Evolutionary conservation across 2,888 invertebrate species (phyloP).

Genomic region (Acrocera orbiculus): DNA sequence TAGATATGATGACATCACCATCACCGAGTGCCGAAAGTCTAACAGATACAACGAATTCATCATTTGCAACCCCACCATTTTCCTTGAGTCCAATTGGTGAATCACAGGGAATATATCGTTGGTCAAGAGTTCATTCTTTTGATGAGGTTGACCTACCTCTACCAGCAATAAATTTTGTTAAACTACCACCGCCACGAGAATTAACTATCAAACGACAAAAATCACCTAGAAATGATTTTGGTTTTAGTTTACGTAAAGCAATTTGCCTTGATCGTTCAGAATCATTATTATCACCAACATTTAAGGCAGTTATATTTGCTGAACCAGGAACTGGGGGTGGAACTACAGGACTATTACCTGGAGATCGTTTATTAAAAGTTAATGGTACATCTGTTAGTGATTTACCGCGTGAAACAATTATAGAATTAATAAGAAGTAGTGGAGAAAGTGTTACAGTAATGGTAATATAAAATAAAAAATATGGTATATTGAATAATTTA

Average conservation of each 20-base stretch:
- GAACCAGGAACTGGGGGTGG: conserved; percentile 67
- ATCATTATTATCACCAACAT: conserved; percentile 25
- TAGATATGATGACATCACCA: conserved; percentile 52
- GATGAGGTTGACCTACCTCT: conserved; percentile 56
- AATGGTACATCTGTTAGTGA: conserved; percentile 74
- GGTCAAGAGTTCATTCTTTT: conserved; percentile 60
- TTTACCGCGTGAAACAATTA: conserved; percentile 74
- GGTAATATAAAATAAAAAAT: conserved; percentile 37
- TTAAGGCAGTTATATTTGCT: conserved; percentile 61
- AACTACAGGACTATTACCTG: conserved; percentile 78
- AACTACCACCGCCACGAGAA: conserved; percentile 52
- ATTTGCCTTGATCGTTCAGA: conserved; percentile 54
- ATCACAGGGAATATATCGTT: conserved; percentile 63
- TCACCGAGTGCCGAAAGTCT: conserved; percentile 71
- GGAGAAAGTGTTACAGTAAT: conserved; percentile 67
- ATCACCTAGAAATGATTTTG: conserved; percentile 78
- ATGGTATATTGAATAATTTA: background rate
- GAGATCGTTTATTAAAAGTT: conserved; percentile 82
- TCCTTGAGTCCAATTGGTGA: conserved; percentile 72
- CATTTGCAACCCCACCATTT: conserved; percentile 73
- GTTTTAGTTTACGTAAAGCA: conserved; percentile 79
- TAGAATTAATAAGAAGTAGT: conserved; percentile 79
- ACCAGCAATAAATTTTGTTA: conserved; percentile 49
- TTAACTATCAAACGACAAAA: conserved; percentile 62
- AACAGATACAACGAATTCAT: conserved; percentile 72